Evolutionary conservation across 2,888 invertebrate genomes (phyloP), one percentile per base, ranked within the genome.

Genomic region (Trissolcus brochymenae): DNA sequence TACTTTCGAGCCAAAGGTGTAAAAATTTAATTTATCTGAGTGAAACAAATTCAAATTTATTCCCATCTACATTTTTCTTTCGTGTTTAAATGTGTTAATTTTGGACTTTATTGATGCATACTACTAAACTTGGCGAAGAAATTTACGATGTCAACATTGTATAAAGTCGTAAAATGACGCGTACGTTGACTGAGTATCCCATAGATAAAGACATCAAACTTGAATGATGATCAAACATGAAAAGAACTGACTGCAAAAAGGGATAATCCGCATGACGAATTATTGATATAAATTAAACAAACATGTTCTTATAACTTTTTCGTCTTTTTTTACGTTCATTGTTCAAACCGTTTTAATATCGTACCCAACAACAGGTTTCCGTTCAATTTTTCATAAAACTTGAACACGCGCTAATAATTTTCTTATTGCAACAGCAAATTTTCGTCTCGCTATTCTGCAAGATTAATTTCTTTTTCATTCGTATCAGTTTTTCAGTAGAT

Each of bases 381-480:
- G 25, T 35, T 56, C 51, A 50, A 70, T 70, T 70, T 70, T 62
- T 60, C 55, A 61, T 40, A 49, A 2, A 43, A 54, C 55, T 70
- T 62, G 54, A 49, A 56, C 50, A 19, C 19, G 2, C 19, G 19
- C 19, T 19, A 19, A 2, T 19, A 2, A 19, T 19, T 19, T 19
- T 19, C 19, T 19, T 2, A 55, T 70, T 40, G 55, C 56, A 70
- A 70, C 62, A 70, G 50, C 56, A 62, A 70, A 70, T 70, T 62
- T 70, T 49, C 2, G 19, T 41, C 62, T 55, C 49, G 41, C 29
- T 56, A 40, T 55, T 56, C 70, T 62, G 56, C 56, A 70, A 70
- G 70, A 70, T 70, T 62, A 70, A 70, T 70, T 70, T 70, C 55
- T 62, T 40, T 62, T 70, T 56, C 49, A 70, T 62, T 56, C 70